These are phyloP conservation scores for Colinus virginianus DNA, from an alignment of 2,113 vertebrate genomes.

Conservation along the genomic window DNA sequence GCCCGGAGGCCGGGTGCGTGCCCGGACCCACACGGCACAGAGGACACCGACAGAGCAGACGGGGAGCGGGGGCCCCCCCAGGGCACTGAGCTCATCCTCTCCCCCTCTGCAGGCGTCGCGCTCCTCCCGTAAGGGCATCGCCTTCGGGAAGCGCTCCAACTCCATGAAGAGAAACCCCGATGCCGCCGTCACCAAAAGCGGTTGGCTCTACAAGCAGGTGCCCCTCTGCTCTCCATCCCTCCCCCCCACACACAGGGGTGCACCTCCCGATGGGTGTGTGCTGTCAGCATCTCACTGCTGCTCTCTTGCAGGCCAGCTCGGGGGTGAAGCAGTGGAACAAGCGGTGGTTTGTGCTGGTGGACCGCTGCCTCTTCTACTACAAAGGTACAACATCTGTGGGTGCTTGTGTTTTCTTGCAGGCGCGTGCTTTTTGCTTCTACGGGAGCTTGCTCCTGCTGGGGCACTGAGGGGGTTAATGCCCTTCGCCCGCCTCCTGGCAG, in stretches of 20 bases:
- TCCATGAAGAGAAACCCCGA: constrained; percentile 94
- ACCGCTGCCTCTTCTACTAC: constrained; percentile 96
- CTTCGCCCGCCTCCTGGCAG: constrained; percentile 25
- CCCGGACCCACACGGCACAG: rapidly evolving
- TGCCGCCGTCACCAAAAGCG: constrained; percentile 86
- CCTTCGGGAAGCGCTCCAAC: constrained; percentile 94
- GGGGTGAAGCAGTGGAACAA: constrained; percentile 97
- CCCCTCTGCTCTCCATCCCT: rapidly evolving
- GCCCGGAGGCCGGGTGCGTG: constrained; percentile 82
- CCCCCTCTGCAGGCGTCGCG: constrained; percentile 76
- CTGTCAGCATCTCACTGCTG: not conserved
- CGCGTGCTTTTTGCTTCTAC: not conserved
- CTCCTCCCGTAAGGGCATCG: constrained; percentile 86
- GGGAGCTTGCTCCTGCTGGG: not conserved
- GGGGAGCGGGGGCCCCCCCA: rapidly evolving
- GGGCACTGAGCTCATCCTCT: not conserved
- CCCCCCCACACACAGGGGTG: not conserved
- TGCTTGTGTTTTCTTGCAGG: not conserved
- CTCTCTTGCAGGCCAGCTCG: constrained; percentile 87
- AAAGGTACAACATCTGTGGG: constrained; percentile 82
- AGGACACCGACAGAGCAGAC: rapidly evolving
- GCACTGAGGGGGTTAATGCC: not conserved
- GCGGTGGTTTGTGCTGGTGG: constrained; percentile 95
- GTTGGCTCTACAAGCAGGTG: constrained; percentile 97
- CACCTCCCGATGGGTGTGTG: not conserved